Percentiles rank a stretch among this genome's conserved stretches.
phyloP scores from a whole-genome alignment of 2,888 invertebrate species.

The Ichneumon xanthorius region DNA sequence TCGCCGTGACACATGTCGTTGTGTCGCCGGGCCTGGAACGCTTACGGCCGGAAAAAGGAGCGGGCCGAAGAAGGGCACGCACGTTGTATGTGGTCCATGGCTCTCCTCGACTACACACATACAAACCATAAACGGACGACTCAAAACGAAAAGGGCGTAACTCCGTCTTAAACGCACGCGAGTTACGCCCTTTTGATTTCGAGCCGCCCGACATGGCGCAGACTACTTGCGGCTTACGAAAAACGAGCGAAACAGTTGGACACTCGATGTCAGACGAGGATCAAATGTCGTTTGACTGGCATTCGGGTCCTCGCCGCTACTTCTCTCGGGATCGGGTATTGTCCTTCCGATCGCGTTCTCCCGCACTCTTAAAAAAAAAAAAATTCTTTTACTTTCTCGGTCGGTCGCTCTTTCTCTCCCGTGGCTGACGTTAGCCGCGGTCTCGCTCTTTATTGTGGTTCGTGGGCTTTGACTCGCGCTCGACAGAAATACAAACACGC shows the following conservation, averaged over 20 bases:
- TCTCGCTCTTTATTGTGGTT: conserved; percentile 48
- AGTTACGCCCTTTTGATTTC: neutral
- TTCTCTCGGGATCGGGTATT: conserved; percentile 51
- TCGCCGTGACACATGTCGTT: conserved; percentile 66
- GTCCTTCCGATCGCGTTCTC: conserved; percentile 54
- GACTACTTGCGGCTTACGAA: conserved; percentile 68
- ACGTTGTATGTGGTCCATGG: neutral
- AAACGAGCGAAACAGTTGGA: conserved; percentile 77
- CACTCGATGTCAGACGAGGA: conserved; percentile 79
- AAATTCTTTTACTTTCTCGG: conserved; percentile 30
- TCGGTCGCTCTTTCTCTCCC: conserved; percentile 37
- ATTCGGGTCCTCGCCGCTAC: conserved; percentile 69
- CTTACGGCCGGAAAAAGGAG: neutral
- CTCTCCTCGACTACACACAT: conserved; percentile 24
- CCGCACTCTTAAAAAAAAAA: conserved; percentile 36
- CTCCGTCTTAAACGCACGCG: neutral
- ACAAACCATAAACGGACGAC: neutral
- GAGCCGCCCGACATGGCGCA: neutral
- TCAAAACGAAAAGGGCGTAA: neutral
- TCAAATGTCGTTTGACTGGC: conserved; percentile 79
- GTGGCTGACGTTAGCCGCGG: conserved; percentile 33
- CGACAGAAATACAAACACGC: conserved; percentile 14
- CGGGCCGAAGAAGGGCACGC: conserved; percentile 31
- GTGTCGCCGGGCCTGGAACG: neutral
- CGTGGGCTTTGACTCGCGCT: conserved; percentile 42